Conservation (phyloP, 2,797 vertebrate species). For the Gobionotothen gibberifrons region DNA sequence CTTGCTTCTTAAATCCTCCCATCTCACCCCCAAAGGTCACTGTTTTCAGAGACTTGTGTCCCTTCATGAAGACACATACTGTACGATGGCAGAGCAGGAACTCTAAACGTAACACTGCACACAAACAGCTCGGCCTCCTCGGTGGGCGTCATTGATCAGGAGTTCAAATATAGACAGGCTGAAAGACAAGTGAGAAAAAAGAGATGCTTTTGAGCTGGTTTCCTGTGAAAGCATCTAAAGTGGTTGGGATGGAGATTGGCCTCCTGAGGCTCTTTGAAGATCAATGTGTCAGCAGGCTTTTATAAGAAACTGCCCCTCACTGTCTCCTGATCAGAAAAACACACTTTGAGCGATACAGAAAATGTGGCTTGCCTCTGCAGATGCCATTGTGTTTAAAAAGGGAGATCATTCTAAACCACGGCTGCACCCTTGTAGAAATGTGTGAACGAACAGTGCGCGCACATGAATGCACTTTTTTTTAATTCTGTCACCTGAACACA, state of each 20-base stretch:
- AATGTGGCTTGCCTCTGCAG: background rate
- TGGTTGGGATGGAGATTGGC: slow-evolving; percentile 64
- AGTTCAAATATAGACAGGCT: slow-evolving; percentile 50
- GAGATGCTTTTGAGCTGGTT: slow-evolving; percentile 63
- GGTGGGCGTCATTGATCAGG: slow-evolving; percentile 57
- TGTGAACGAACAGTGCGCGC: too few species aligned
- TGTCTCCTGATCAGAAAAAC: slow-evolving; percentile 41
- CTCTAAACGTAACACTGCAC: slow-evolving; percentile 12
- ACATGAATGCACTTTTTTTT: background rate
- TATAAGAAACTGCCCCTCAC: slow-evolving; percentile 56
- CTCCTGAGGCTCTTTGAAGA: slow-evolving; percentile 69
- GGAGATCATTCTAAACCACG: background rate
- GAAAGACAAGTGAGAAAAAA: slow-evolving; percentile 23
- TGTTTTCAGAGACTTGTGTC: background rate
- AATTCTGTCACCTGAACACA: background rate
- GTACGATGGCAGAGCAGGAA: slow-evolving; percentile 12
- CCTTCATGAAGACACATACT: background rate
- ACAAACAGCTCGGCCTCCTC: slow-evolving; percentile 40
- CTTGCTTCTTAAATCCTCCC: slow-evolving; percentile 12
- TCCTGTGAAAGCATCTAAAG: slow-evolving; percentile 68
- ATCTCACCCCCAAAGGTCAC: slow-evolving; percentile 2
- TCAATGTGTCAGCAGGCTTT: slow-evolving; percentile 68
- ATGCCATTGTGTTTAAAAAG: background rate
- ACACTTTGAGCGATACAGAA: slow-evolving; percentile 15
- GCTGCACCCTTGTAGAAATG: background rate